These are phyloP conservation scores for Noctua janthina DNA, from an alignment of 2,888 invertebrate genomes.

Conservation along the genomic window DNA sequence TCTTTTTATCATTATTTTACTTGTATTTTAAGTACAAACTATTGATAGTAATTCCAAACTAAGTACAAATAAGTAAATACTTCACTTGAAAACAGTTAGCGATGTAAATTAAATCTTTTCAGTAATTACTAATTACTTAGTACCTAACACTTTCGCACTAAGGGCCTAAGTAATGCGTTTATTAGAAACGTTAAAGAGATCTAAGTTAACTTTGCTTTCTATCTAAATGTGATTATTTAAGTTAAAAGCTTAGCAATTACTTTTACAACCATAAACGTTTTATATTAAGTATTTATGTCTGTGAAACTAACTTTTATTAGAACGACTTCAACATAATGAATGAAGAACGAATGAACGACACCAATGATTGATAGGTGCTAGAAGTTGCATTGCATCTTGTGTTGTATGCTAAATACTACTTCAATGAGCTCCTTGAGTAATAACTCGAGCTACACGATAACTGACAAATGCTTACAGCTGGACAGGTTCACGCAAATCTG, in stretches of 20 bases:
- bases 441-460: too few relatives aligned
- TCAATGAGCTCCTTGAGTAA: too few relatives aligned
- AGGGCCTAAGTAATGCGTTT: background rate
- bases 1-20: too few relatives aligned
- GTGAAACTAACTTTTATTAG: background rate
- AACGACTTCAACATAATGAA: background rate
- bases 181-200: background rate
- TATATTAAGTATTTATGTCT: too few relatives aligned
- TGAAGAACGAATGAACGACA: background rate
- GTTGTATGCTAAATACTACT: background rate
- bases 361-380: background rate
- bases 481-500: too few relatives aligned
- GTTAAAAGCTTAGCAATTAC: conserved; percentile 13
- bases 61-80: background rate
- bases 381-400: background rate
- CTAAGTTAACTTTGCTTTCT: conserved; percentile 14
- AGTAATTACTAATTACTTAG: conserved; percentile 44
- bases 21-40: background rate
- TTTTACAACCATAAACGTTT: background rate
- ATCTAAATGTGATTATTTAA: conserved; percentile 15
- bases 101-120: conserved; percentile 7
- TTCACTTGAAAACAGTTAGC: background rate
- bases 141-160: conserved; percentile 14
- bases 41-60: background rate
- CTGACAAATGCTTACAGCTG: too few relatives aligned